Percentiles rank a stretch among this genome's conserved stretches.
Conservation (phyloP, 2,113 vertebrate genomes). For the Uria aalge region DNA sequence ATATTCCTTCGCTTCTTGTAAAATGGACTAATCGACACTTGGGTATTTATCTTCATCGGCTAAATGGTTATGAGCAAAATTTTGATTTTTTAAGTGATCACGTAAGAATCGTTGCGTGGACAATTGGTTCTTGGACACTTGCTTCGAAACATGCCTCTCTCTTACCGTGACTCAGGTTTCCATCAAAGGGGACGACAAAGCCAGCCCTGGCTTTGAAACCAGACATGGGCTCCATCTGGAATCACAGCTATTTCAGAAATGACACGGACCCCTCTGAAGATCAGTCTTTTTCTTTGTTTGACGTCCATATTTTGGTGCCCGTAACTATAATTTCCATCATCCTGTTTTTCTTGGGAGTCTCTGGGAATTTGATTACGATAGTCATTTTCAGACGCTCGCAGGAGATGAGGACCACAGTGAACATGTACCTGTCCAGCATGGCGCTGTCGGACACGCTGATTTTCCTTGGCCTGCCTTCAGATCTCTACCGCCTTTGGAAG, state of each 20-base stretch:
- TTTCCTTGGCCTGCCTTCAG: slow-evolving; percentile 26
- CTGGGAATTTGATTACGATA: slow-evolving; percentile 20
- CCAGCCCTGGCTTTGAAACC: not conserved
- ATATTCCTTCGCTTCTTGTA: not conserved
- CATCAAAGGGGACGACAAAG: not conserved
- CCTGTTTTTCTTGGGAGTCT: slow-evolving; percentile 17
- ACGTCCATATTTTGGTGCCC: not conserved
- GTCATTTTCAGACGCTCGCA: not conserved
- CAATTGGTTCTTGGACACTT: not conserved
- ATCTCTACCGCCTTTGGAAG: slow-evolving; percentile 49
- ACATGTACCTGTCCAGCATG: slow-evolving; percentile 50
- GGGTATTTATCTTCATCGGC: not conserved
- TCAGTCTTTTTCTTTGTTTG: not conserved
- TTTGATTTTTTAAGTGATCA: not conserved
- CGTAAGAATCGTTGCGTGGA: accelerated
- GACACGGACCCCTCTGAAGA: not conserved
- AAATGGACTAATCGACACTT: not conserved
- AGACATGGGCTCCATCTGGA: not conserved
- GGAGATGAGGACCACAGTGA: slow-evolving; percentile 21
- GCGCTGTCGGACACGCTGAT: not conserved
- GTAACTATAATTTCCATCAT: slow-evolving; percentile 2
- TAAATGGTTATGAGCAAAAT: not conserved
- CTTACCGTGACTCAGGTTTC: not conserved
- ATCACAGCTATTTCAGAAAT: not conserved
- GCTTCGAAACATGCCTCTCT: not conserved